Percentiles rank a stretch among this genome's conserved stretches.
These are phyloP conservation scores for Capromys pilorides DNA, from an alignment of 2,797 vertebrate species.

Conservation along the genomic window DNA sequence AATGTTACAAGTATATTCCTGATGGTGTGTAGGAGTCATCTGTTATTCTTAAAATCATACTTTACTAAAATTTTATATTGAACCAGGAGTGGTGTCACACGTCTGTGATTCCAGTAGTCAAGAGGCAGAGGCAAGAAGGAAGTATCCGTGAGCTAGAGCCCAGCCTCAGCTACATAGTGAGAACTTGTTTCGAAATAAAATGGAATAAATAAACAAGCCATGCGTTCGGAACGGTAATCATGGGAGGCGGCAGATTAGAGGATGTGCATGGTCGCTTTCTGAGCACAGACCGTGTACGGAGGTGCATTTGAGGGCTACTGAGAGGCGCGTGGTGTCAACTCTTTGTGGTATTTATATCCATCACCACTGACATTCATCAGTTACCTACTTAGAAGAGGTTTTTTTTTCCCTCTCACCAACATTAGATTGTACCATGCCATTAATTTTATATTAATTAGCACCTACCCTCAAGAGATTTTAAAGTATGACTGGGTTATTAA, in stretches of 20 bases:
- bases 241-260: background rate
- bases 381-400: conserved; percentile 37
- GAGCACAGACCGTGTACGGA: background rate
- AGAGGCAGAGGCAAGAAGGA: background rate
- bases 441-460: conserved; percentile 75
- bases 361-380: conserved; percentile 47
- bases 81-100: background rate
- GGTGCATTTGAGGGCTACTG: background rate
- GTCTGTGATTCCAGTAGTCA: background rate
- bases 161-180: background rate
- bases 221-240: background rate
- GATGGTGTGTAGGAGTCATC: background rate
- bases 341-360: conserved; percentile 15
- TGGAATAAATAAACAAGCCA: background rate
- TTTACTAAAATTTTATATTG: background rate
- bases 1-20: background rate
- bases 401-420: conserved; percentile 6
- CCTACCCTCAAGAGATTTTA: conserved; percentile 67
- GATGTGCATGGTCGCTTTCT: background rate
- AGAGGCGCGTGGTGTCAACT: background rate
- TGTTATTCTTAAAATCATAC: conserved; percentile 20
- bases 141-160: background rate
- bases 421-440: conserved; percentile 63
- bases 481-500: conserved; percentile 61
- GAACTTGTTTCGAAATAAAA: background rate